phyloP scores from a whole-genome alignment of 2,113 vertebrate genomes.

The Abramis brama region DNA sequence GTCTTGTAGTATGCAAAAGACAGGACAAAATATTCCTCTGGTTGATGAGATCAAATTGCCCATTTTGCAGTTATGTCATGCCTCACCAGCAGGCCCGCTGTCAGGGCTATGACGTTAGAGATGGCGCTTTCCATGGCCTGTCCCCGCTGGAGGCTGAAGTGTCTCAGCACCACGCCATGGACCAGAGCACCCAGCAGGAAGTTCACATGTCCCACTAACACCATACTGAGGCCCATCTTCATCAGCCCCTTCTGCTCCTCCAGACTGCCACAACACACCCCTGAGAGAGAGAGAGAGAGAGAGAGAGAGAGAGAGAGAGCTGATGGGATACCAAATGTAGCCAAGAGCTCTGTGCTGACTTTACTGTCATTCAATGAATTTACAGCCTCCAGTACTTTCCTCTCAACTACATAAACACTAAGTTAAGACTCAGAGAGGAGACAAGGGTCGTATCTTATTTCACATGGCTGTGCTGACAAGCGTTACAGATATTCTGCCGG shows the following conservation, averaged over 20 bases:
- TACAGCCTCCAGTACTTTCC: not conserved
- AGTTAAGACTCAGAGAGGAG: conserved; percentile 4
- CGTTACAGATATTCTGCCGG: not conserved
- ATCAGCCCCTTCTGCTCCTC: conserved; percentile 79
- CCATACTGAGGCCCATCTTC: conserved; percentile 88
- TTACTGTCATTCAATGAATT: not conserved
- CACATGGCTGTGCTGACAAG: not conserved
- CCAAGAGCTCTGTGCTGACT: not conserved
- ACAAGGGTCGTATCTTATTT: not conserved
- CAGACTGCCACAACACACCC: conserved; percentile 66
- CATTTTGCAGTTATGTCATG: not conserved
- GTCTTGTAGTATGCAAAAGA: not conserved
- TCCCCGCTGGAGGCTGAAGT: conserved; percentile 73
- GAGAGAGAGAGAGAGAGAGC: not conserved
- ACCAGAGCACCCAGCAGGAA: conserved; percentile 84
- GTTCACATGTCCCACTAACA: conserved; percentile 86
- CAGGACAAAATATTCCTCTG: not conserved
- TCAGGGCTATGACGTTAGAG: conserved; percentile 78
- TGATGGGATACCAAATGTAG: not conserved
- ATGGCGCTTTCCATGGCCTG: conserved; percentile 80
- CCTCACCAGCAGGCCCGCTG: conserved; percentile 82
- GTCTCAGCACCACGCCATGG: conserved; percentile 85
- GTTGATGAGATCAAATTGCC: not conserved
- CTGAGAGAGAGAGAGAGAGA: conserved; percentile 51
- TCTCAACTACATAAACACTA: conserved; percentile 2